phyloP scores from a whole-genome alignment of 2,888 invertebrate genomes.

The Dolichopus griseipennis region DNA sequence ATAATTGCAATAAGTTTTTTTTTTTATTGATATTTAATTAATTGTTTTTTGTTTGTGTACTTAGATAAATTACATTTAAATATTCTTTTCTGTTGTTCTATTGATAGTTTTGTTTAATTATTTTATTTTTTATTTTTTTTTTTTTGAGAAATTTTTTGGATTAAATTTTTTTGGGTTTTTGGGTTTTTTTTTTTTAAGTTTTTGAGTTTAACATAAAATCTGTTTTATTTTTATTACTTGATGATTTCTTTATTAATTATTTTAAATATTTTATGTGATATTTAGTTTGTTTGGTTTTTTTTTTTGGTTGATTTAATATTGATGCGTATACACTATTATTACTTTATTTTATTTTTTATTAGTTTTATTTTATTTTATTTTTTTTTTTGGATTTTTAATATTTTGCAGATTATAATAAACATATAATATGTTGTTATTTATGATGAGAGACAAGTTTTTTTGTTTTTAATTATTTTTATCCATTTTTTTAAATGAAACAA shows the following conservation, averaged over 20 bases:
- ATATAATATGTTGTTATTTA: slow-evolving; percentile 25
- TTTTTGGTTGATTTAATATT: not conserved
- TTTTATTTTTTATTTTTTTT: slow-evolving; percentile 11
- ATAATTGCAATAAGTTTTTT: slow-evolving; percentile 8
- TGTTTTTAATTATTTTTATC: slow-evolving; percentile 11
- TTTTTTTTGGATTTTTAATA: not conserved
- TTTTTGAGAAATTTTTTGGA: slow-evolving; percentile 9
- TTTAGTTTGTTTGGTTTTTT: not conserved
- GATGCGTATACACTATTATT: slow-evolving; percentile 1
- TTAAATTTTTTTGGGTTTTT: not conserved
- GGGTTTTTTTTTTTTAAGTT: slow-evolving; percentile 15
- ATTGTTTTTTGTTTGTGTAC: slow-evolving; percentile 4
- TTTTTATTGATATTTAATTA: slow-evolving; percentile 15
- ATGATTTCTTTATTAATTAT: not conserved
- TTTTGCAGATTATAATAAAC: not conserved
- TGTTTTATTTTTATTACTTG: not conserved
- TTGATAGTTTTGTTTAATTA: slow-evolving; percentile 11
- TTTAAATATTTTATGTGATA: slow-evolving; percentile 2
- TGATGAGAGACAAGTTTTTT: slow-evolving; percentile 25
- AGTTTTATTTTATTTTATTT: not conserved
- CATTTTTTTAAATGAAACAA: too few relatives aligned
- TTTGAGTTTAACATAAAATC: not conserved
- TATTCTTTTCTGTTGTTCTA: slow-evolving; percentile 10
- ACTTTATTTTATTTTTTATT: not conserved
- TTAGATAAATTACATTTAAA: slow-evolving; percentile 7